Percentiles rank a stretch among this genome's conserved stretches.
Evolutionary conservation across 2,113 vertebrate species (phyloP).

Genomic region (Cyphomyrus plagiostoma): DNA sequence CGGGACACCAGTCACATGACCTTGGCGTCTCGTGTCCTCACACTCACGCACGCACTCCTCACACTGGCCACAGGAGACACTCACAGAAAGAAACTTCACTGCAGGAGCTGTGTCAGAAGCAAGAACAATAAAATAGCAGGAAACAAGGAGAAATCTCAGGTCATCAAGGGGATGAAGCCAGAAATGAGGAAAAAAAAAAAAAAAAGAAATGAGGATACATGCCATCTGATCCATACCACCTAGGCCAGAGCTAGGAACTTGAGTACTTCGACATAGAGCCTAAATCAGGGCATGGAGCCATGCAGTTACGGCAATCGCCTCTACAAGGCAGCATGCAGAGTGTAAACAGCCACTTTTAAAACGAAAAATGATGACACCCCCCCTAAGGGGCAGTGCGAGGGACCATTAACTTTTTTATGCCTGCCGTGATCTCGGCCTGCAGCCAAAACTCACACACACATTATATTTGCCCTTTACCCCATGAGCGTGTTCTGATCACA

Average conservation of each 20-base stretch:
- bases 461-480: background rate
- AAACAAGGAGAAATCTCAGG: background rate
- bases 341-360: background rate
- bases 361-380: background rate
- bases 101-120: background rate
- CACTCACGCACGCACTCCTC: background rate
- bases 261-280: background rate
- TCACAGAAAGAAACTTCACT: background rate
- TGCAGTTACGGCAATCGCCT: background rate
- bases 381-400: background rate
- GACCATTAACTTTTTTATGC: background rate
- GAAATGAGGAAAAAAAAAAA: too few species aligned
- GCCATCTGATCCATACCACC: background rate
- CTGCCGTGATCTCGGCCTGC: background rate
- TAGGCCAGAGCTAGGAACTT: background rate
- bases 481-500: background rate
- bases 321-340: background rate
- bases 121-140: background rate
- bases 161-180: background rate
- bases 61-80: background rate
- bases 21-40: background rate
- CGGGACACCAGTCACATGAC: background rate
- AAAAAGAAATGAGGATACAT: background rate
- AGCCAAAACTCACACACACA: background rate
- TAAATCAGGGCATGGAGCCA: background rate